Evolutionary conservation across 2,113 vertebrate species (phyloP), one percentile per base, ranked within the genome.

Genomic region (Muntiacus reevesi): DNA sequence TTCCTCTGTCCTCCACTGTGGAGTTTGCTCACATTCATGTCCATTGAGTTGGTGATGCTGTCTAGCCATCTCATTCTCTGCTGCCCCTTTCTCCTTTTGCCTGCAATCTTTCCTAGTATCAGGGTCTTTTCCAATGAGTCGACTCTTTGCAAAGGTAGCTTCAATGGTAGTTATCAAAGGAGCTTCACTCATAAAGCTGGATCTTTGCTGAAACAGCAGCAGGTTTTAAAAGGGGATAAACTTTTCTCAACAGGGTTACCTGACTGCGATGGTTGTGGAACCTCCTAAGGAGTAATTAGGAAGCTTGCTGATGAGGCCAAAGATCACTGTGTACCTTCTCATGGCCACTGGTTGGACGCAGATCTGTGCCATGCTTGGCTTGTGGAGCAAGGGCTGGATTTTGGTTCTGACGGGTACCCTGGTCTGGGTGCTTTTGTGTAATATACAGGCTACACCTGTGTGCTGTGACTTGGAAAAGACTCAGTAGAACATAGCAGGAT

Each of bases 171-270:
- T 54, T 40, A 76, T 16, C 62, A 93, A 59, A 96, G n/a, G 33
- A 90, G 30, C n/a, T 67, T 96, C 57, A 33, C 79, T 59, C 54
- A 33, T 62, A n/a, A 59, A 89, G 71, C 36, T 43, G 6, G 17
- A 25, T 98, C 86, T 95, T 43, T 87, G 47, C 64, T 79, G 45
- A 57, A n/a, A 54, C 19, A 30, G 67, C 28, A 36, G 60, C 57
- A 3, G 8, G 15, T 60, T 85, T 78, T 15, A 17, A 85, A 62
- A 50, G 7, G 16, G 10, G 15, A 9, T 43, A 21, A 40, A 15
- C 87, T 87, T 84, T 95, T 59, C 85, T 89, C 30, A 52, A 0
- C 27, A 45, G 74, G 45, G n/a, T 60, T 92, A 87, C 74, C 23
- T n/a, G 78, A 64, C 23, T 45, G 67, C 0, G 0, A 5, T 23